Percentiles rank a stretch among this genome's conserved stretches.
Evolutionary conservation across 30 jellyfish, hydroid and myxozoan genomes (phyloP).

Genomic region (Hydractinia symbiolongicarpus): DNA sequence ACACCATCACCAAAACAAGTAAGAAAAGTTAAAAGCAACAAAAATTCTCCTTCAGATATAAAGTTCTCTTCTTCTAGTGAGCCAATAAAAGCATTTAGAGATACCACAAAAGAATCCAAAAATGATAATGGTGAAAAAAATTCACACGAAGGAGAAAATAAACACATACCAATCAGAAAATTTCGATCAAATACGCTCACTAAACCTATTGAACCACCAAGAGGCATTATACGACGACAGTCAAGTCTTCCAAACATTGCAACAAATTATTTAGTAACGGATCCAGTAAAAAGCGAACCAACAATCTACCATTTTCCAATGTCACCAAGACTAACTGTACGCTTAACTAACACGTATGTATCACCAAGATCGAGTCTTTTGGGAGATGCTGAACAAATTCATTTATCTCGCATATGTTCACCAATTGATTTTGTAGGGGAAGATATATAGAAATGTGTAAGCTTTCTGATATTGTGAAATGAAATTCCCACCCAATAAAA

Average conservation of each 20-base stretch:
- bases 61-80: neutral
- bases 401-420: constrained; percentile 78
- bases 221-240: constrained; percentile 42
- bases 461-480: too few relatives aligned
- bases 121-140: neutral
- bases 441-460: neutral
- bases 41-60: neutral
- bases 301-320: constrained; percentile 60
- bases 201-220: neutral
- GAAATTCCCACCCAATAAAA: too few relatives aligned
- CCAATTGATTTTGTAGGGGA: constrained; percentile 51
- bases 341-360: constrained; percentile 19
- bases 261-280: constrained; percentile 76
- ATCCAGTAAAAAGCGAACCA: constrained; percentile 36
- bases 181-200: neutral
- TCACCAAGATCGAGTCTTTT: neutral
- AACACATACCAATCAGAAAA: neutral
- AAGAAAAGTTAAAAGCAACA: neutral
- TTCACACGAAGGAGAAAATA: neutral
- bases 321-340: constrained; percentile 18
- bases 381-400: constrained; percentile 61
- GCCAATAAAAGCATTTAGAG: neutral
- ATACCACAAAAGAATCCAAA: neutral
- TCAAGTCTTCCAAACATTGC: constrained; percentile 90
- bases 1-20: too few relatives aligned